Evolutionary conservation across 64 coral and sea anemone genomes (phyloP), one percentile per base, ranked within the genome.

Genomic region (Montipora foliosa): DNA sequence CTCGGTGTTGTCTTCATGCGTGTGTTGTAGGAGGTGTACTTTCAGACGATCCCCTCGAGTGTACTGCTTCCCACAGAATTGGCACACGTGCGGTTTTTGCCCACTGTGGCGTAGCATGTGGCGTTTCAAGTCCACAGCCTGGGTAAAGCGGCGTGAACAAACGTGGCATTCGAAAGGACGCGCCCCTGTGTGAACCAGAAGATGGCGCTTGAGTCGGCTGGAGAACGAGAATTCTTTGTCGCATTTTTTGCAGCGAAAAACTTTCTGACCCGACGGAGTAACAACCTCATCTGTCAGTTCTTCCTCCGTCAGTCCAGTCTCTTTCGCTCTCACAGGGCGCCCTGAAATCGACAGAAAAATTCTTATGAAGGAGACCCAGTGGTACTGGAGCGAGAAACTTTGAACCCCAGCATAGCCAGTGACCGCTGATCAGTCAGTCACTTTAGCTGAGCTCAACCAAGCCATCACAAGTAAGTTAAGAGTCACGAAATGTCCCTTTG

Each of bases 201-300:
- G 95, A 90, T 99, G 98, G 87, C 98, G 95, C 68, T 96, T 99
- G 77, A 99, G 89, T 69, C 95, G 95, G 79, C 95, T 96, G 22
- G 95, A 92, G 66, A 96, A 96, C 20, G 90, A 92, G 46, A 99
- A 99, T 50, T 99, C 98, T 81, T 96, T 96, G 64, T 99, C 95
- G 85, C 98, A 99, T 60, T 99, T 99, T 85, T 99, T 96, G 78
- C 98, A 99, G 49, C 93, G 93, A 77, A 92, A 99, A 67, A 94
- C 75, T 61, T 99, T 98, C 29, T 98, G 96, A 52, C 91, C 95
- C 15, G 98, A 91, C 76, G 94, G 90, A 16, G 94, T 87, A 70
- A 94, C 85, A 83, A 96, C 69, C 84, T 95, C 96, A 44, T 98
- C 90, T 12, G 94, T 93, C 6, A 96, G 91, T 64, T 96, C 98